Evolutionary conservation across 1,140 invertebrate genomes (phyloP).

Genomic region (Drosophila watanabei): DNA sequence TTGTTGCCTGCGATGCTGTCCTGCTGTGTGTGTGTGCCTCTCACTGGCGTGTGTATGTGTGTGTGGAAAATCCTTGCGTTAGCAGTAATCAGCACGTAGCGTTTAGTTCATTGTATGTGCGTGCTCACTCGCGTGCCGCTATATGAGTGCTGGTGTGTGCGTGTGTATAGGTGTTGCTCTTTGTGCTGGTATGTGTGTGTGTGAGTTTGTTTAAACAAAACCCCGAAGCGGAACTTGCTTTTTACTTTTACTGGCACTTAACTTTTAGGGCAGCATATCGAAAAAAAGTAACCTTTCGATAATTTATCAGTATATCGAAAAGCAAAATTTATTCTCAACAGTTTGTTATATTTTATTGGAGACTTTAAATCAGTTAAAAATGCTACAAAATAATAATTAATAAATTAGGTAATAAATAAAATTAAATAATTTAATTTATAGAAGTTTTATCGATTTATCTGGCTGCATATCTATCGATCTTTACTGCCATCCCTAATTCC

Average conservation of each 20-base stretch:
- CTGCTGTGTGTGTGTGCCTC: slow-evolving; percentile 2
- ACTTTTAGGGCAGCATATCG: neutral
- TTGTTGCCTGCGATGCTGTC: slow-evolving; percentile 52
- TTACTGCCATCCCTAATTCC: neutral
- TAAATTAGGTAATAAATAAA: too few relatives aligned
- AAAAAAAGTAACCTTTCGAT: neutral
- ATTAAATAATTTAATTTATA: too few relatives aligned
- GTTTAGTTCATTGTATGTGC: slow-evolving; percentile 79
- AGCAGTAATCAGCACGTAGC: slow-evolving; percentile 82
- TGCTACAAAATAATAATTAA: neutral
- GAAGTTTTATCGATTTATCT: neutral
- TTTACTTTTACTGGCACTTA: slow-evolving; percentile 10
- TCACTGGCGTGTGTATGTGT: neutral
- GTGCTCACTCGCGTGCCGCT: slow-evolving; percentile 53
- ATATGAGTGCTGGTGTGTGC: slow-evolving; percentile 19
- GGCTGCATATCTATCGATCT: neutral
- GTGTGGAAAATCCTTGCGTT: slow-evolving; percentile 73
- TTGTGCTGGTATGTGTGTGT: slow-evolving; percentile 28
- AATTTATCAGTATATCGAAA: neutral
- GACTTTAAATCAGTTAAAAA: neutral
- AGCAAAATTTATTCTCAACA: too few relatives aligned
- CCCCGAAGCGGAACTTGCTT: slow-evolving; percentile 46
- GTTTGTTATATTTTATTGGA: accelerated
- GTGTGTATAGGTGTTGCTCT: slow-evolving; percentile 41
- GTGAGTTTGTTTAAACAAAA: slow-evolving; percentile 72